Evolutionary conservation across 2,113 vertebrate species (phyloP), one percentile per base, ranked within the genome.

Genomic region (Tyto alba): DNA sequence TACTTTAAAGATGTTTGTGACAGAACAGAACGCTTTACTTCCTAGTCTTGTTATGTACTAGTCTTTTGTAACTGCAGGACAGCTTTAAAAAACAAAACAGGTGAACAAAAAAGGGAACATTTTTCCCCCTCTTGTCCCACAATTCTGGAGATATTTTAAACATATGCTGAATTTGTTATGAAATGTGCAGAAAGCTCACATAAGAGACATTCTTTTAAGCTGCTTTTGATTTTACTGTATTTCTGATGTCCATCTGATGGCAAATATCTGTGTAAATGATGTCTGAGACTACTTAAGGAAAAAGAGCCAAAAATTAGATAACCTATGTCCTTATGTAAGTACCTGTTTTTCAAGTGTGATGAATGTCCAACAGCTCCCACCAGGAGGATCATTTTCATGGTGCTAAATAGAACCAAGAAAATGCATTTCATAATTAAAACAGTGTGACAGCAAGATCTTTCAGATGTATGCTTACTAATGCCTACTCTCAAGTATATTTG

Each of bases 291-390:
- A 66, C 34, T 53, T 72, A 53, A 74, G 45, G 30, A 50, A 76
- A 77, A 69, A 59, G 14, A 77, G 11, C n/a, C 59, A 78, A 38
- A 38, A 71, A 34, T 76, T 59, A 48, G 10, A 63, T 88, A 26
- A 63, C n/a, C 22, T 48, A 0, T 40, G 21, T 48, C 36, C 55
- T 74, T 89, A 36, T 0, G 0, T 81, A 81, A 90, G 40, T 68
- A 40, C 48, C n/a, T 78, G 32, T 26, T 90, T 92, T 84, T 91
- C 69, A 87, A 79, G 40, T 43, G 32, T 85, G 52, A 48, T 84
- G 41, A 43, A 38, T 59, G 69, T 89, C 66, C 20, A 5, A 17
- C 56, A 82, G 60, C 66, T 95, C 56, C 52, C 73, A 60, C 48
- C 40, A 81, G 80, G n/a, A 81, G 41, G 16, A 77, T 84, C 1